These are phyloP conservation scores for Nymphalis urticae DNA, from an alignment of 2,888 invertebrate genomes.

Conservation along the genomic window DNA sequence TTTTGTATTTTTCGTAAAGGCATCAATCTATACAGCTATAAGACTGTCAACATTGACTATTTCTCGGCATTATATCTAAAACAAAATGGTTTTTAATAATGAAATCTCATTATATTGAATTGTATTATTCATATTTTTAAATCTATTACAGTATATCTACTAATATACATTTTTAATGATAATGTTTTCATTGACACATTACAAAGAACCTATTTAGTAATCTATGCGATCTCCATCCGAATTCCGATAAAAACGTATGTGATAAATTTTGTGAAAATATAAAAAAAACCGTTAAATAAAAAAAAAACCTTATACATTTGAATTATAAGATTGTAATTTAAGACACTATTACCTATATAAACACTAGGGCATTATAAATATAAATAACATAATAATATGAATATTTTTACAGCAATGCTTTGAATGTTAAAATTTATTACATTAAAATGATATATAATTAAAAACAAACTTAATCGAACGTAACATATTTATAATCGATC, in stretches of 20 bases:
- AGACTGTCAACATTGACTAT: background rate
- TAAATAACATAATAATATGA: slow-evolving; percentile 9
- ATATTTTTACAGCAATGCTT: slow-evolving; percentile 25
- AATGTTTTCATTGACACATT: background rate
- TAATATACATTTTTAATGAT: background rate
- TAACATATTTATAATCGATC: no score
- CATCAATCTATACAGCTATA: background rate
- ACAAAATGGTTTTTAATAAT: background rate
- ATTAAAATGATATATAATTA: background rate
- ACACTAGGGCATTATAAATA: slow-evolving; percentile 3
- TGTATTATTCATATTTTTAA: background rate
- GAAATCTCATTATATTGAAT: background rate
- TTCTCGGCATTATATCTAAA: background rate
- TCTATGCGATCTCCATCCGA: slow-evolving; percentile 40
- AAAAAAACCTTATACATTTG: background rate
- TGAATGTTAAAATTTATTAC: background rate
- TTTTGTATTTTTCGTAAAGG: background rate
- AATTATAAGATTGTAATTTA: slow-evolving; percentile 30
- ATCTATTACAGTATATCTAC: background rate
- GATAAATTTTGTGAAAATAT: slow-evolving; percentile 44
- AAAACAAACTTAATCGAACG: background rate
- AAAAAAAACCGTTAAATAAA: slow-evolving; percentile 15
- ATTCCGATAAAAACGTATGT: slow-evolving; percentile 53
- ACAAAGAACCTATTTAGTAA: background rate
- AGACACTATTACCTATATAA: slow-evolving; percentile 4